Evolutionary conservation across 2,113 vertebrate species (phyloP), one percentile per base, ranked within the genome.

Genomic region (Oncorhynchus masou): DNA sequence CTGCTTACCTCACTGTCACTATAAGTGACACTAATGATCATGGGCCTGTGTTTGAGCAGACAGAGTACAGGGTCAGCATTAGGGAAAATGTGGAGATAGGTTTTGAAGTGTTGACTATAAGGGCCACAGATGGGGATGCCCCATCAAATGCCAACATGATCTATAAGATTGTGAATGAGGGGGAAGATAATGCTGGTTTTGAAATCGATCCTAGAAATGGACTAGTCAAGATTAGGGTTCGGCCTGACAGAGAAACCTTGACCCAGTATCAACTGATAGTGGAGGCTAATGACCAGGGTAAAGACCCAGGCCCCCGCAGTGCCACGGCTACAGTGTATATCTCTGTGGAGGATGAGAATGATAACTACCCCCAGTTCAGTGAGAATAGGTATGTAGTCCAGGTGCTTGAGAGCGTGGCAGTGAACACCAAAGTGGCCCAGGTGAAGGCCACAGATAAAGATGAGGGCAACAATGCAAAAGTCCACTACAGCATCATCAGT

Each of bases 1-100:
- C 93, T 64, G 92, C 94, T 13, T 95, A 94, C 68, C 91, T 97
- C 74, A 97, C 95, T 0, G 94, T 97, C 76, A 96, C 95, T 0
- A 94, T 97, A 68, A 94, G 95, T 0, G 96, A 97, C 88, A 95
- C 94, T 79, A 97, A 96, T 0, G 95, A 97, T 85, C 95, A 96
- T 3, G 83, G 86, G 2, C 95, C 95, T 0, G 91, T 93, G 45
- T 97, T 97, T 5, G 96, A 97, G 84, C 96, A 95, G 87, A 91
- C 93, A 0, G 95, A 95, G 81, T 97, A 97, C 75, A 91, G 93
- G 2, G 95, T 95, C 75, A 93, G 89, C 59, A 94, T 96, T 74
- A 86, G 96, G 9, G 96, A 97, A 87, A 97, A 97, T 83, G 87
- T 96, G 1, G 96, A 97, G 84, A 88, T 95, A 69, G 96, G 95